phyloP scores from a whole-genome alignment of 2,888 invertebrate species.

The Dasypogon diadema region DNA sequence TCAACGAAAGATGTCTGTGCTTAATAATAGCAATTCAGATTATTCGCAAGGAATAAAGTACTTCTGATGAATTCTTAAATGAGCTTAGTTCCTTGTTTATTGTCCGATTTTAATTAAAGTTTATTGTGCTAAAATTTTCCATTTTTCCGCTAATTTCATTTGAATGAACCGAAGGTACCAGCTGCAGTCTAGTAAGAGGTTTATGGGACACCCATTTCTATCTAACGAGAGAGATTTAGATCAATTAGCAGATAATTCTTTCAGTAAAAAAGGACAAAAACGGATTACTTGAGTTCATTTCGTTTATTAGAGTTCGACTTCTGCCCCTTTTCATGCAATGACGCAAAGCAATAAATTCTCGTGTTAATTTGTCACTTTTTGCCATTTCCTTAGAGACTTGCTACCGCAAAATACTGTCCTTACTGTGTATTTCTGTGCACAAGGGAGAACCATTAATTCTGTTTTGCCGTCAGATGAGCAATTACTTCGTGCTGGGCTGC shows the following conservation, averaged over 20 bases:
- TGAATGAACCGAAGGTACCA: conserved; percentile 49
- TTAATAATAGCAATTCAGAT: too few relatives aligned
- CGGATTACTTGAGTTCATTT: conserved; percentile 46
- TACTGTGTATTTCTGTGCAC: conserved; percentile 23
- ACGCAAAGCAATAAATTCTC: conserved; percentile 54
- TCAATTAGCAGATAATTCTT: conserved; percentile 54
- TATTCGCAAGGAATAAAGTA: too few relatives aligned
- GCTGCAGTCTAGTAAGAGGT: conserved; percentile 7
- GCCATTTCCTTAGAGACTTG: conserved; percentile 52
- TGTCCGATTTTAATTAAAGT: conserved; percentile 44
- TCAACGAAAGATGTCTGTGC: too few relatives aligned
- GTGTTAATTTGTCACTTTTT: conserved; percentile 57
- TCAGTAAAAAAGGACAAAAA: conserved; percentile 43
- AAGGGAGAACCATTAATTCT: conserved; percentile 53
- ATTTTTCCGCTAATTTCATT: conserved; percentile 51
- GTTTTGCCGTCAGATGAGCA: conserved; percentile 56
- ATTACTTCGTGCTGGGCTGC: conserved; percentile 52
- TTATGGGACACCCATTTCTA: background rate
- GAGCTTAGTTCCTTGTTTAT: conserved; percentile 2
- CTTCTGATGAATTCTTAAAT: too few relatives aligned
- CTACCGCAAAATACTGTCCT: conserved; percentile 38
- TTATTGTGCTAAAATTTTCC: conserved; percentile 38
- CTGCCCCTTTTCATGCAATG: conserved; percentile 43
- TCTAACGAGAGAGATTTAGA: conserved; percentile 34
- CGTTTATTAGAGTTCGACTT: conserved; percentile 1